Conservation (phyloP, 2,888 invertebrate genomes). For the Diogma glabrata region DNA sequence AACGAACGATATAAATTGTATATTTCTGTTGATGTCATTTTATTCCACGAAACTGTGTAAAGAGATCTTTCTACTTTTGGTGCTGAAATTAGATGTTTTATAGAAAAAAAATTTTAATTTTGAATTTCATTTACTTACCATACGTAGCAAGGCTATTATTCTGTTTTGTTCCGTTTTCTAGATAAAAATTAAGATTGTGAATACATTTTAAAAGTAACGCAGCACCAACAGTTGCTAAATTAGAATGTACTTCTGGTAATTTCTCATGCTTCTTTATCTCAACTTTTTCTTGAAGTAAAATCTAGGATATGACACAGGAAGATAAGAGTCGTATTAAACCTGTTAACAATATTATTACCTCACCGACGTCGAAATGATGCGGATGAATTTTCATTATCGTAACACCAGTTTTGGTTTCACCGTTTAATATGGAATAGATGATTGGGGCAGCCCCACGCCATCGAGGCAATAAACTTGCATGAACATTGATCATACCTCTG, state of each 20-base stretch:
- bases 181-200: constrained; percentile 43
- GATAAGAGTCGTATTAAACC: constrained; percentile 10
- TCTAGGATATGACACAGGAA: no score
- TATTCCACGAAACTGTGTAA: constrained; percentile 51
- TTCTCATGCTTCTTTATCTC: constrained; percentile 44
- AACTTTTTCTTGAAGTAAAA: constrained; percentile 43
- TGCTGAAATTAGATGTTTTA: constrained; percentile 42
- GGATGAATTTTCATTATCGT: constrained; percentile 80
- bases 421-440: constrained; percentile 70
- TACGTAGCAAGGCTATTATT: constrained; percentile 48
- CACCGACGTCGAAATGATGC: constrained; percentile 69
- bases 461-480: constrained; percentile 80
- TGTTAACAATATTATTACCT: constrained; percentile 29
- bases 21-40: constrained; percentile 49
- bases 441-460: constrained; percentile 94
- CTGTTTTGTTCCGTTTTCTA: constrained; percentile 49
- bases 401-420: constrained; percentile 70
- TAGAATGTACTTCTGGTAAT: constrained; percentile 51
- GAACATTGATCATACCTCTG: constrained; percentile 88
- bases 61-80: constrained; percentile 55
- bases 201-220: constrained; percentile 52
- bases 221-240: constrained; percentile 57
- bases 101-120: constrained; percentile 8
- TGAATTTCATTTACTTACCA: constrained; percentile 41
- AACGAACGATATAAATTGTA: constrained; percentile 63